Conservation (phyloP, 2,888 invertebrate species). For the Cheiracanthium punctorium region DNA sequence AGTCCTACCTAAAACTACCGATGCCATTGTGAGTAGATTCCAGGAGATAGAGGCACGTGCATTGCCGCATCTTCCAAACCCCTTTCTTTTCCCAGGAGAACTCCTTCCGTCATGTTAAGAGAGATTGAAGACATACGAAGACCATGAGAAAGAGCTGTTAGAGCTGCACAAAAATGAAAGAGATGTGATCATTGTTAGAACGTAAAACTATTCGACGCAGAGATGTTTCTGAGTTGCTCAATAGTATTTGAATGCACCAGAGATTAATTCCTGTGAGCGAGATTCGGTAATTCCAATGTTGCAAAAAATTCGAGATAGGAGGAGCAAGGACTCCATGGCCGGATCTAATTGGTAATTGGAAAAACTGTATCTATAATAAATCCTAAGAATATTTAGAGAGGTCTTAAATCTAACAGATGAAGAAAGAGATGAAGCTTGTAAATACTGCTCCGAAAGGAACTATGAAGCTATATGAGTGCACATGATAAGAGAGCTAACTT, state of each 20-base stretch:
- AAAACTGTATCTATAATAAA: neutral
- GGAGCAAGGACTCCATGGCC: conserved; percentile 19
- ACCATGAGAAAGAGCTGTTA: conserved; percentile 16
- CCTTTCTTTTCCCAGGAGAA: conserved; percentile 18
- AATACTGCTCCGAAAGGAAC: conserved; percentile 2
- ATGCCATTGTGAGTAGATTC: conserved; percentile 44
- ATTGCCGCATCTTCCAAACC: neutral
- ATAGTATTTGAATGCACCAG: neutral
- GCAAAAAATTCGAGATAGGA: neutral
- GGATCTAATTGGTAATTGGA: conserved; percentile 1
- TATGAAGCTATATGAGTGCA: conserved; percentile 17
- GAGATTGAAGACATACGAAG: conserved; percentile 1
- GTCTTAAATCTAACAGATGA: conserved; percentile 1
- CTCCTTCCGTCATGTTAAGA: conserved; percentile 33
- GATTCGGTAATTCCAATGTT: neutral
- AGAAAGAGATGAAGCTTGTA: conserved; percentile 9
- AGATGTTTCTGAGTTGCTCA: neutral
- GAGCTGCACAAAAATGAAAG: conserved; percentile 1
- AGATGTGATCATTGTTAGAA: neutral
- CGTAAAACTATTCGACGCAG: neutral
- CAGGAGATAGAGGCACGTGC: conserved; percentile 46
- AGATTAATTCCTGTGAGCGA: neutral
- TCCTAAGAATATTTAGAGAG: neutral
- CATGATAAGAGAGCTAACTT: conserved; percentile 10
- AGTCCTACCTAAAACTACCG: conserved; percentile 38